These are phyloP conservation scores for Premnoplex brunnescens DNA, from an alignment of 2,797 vertebrate genomes.

Conservation along the genomic window DNA sequence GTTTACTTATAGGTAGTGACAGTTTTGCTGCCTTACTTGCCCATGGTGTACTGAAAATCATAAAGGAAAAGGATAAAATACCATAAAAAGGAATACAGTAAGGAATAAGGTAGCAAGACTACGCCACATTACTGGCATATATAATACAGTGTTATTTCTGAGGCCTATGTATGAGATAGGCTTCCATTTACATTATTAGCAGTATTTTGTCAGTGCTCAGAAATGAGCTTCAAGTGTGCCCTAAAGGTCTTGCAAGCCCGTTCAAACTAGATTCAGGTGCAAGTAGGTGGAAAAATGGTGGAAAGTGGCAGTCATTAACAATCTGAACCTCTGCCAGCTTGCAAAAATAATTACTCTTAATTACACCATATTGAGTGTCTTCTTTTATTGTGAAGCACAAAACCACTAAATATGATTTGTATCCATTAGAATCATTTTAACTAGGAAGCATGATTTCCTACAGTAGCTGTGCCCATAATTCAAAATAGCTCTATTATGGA, in stretches of 20 bases:
- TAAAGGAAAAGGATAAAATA: background rate
- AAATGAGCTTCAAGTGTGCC: background rate
- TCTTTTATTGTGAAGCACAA: background rate
- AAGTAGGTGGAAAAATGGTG: background rate
- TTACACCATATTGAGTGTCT: background rate
- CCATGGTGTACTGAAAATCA: background rate
- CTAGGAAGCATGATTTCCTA: background rate
- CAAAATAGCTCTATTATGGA: background rate
- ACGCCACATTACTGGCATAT: rapidly evolving
- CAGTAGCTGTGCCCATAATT: background rate
- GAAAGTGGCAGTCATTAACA: background rate
- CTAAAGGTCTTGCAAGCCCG: background rate
- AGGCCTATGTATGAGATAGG: background rate
- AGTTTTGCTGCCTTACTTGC: background rate
- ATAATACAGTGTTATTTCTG: background rate
- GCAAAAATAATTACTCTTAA: background rate
- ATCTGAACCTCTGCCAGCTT: background rate
- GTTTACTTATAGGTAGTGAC: background rate
- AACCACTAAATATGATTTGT: background rate
- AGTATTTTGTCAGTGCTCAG: background rate
- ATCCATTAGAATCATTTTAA: background rate
- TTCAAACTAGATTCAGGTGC: background rate
- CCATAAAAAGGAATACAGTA: background rate
- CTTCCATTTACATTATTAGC: background rate
- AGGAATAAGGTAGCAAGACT: background rate